Base-by-base conservation (phyloP, 2,113 vertebrate species). In the Crotalus helleri region DNA sequence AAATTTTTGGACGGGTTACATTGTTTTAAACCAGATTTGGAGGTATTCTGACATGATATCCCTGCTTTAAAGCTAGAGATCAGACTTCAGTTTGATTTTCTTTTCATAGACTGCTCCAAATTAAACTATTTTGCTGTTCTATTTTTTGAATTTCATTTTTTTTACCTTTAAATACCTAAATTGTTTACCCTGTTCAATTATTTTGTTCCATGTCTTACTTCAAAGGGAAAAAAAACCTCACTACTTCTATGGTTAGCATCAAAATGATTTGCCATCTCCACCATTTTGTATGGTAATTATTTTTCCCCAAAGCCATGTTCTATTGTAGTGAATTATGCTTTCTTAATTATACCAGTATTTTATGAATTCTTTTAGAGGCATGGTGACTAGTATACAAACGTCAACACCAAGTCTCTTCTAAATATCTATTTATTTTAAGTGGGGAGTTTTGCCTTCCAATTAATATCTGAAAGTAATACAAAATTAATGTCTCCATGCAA, bases 181-280 rank as follows among this genome's bases (percentile, higher is more conserved):
- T 44, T 44, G 33, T 81, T 81, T 81, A 44, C 44, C 74, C 33
- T 44, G 19, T 44, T 81, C 33, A 21, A 7, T 44, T 59, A 89
- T 26, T 92, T 23, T 49, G 13, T 93, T 89, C 0, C 39, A 3
- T 2, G 0, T 13, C n/a, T 39, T 0, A 0, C 0, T 53, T 64
- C 26, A 69, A 39, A 17, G 24, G 0, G 0, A 29, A 94, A 3
- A 88, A 23, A 29, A 17, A 3, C 21, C 61, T 55, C 23, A 51
- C 11, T 1, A 0, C 0, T 11, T 87, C 90, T 90, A 53, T 54
- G 17, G 46, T 57, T 81, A 54, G 24, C 39, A 85, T 46, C 33
- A 74, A 26, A 88, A 87, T 74, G 49, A 29, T 53, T 85, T 11
- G 26, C 9, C 61, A 81, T 29, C 24, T 17, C 39, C 53, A 81